A percentile compares a stretch with the other conserved stretches of the same genome.
Conservation (phyloP, 2,888 invertebrate genomes). For the Phytoseiulus persimilis region DNA sequence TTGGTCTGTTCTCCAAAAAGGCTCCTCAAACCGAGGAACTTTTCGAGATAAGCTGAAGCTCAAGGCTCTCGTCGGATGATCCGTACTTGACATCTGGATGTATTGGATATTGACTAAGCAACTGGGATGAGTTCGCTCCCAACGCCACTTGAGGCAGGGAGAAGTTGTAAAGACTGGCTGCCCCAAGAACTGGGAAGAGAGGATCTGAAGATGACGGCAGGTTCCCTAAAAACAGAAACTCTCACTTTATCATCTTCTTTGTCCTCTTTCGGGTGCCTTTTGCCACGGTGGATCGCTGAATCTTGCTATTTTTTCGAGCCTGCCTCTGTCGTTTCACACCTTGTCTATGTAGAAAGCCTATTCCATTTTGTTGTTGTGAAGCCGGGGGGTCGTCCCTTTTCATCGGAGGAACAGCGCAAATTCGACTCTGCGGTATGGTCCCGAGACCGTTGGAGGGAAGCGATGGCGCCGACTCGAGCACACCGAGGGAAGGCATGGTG, state of each 20-base stretch:
- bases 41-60: too few relatives aligned
- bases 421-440: constrained; percentile 23
- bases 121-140: background rate
- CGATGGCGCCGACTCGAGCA: background rate
- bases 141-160: constrained; percentile 9
- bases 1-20: too few relatives aligned
- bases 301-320: background rate
- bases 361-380: background rate
- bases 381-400: constrained; percentile 22
- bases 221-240: background rate
- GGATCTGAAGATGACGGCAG: background rate
- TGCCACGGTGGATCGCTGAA: background rate
- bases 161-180: constrained; percentile 25
- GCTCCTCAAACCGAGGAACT: too few relatives aligned
- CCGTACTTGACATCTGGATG: constrained; percentile 69
- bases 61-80: too few relatives aligned
- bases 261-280: background rate
- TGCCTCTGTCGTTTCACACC: background rate
- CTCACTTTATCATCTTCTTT: background rate
- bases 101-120: constrained; percentile 56
- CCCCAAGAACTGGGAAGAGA: background rate
- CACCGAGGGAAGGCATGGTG: background rate
- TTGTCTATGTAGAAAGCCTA: constrained; percentile 10
- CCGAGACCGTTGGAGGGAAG: background rate
- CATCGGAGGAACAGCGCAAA: constrained; percentile 35